Evolutionary conservation across 2,797 vertebrate genomes (phyloP).

Genomic region (Schizopygopsis pylzovi): DNA sequence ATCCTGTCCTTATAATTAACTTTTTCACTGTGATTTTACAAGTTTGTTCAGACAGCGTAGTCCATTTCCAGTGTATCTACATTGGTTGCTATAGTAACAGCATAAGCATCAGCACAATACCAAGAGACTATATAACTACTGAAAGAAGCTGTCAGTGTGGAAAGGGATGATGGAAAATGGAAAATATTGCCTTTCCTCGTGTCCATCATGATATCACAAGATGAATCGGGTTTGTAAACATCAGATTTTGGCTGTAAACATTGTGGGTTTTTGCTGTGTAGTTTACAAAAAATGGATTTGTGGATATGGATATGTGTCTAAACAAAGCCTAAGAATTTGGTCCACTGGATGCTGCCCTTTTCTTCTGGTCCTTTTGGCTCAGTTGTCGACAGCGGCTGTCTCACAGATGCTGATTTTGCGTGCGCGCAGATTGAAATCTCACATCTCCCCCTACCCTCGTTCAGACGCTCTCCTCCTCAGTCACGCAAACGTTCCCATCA

Average conservation of each 20-base stretch:
- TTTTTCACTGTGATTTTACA: conserved; percentile 1
- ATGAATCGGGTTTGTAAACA: not conserved
- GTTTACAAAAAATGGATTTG: no score
- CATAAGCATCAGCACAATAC: conserved; percentile 1
- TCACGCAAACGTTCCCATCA: conserved; percentile 66
- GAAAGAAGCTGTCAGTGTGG: not conserved
- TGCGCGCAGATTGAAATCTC: conserved; percentile 49
- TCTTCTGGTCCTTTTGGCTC: conserved; percentile 30
- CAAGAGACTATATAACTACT: not conserved
- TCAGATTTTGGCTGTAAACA: not conserved
- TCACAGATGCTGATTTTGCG: conserved; percentile 35
- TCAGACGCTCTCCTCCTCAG: conserved; percentile 63
- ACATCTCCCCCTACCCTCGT: conserved; percentile 8
- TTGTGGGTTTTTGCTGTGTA: not conserved
- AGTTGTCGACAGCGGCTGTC: conserved; percentile 10
- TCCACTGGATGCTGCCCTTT: conserved; percentile 7
- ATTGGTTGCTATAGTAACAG: conserved; percentile 27
- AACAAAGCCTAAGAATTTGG: conserved; percentile 9
- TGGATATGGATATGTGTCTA: not conserved
- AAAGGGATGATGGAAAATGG: not conserved
- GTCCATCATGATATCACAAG: not conserved
- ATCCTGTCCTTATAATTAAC: not conserved
- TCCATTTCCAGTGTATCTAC: conserved; percentile 17
- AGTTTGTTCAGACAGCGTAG: conserved; percentile 18
- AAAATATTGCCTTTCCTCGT: conserved; percentile 2